Evolutionary conservation across 2,888 invertebrate species (phyloP).

Genomic region (Acholoe squamosa): DNA sequence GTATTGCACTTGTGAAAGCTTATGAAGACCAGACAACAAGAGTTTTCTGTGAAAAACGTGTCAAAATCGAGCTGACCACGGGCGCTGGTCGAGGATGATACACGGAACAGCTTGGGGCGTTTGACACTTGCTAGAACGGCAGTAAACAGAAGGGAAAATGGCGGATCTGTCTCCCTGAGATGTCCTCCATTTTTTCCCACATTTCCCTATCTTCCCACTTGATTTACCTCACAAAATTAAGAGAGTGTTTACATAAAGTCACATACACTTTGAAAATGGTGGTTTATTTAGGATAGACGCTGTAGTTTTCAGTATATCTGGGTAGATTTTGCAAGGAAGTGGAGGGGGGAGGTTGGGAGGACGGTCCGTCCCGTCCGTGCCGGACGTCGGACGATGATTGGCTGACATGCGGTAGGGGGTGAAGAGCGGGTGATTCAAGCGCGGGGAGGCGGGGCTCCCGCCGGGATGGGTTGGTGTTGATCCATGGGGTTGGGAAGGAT

Average conservation of each 20-base stretch:
- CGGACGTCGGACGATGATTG: neutral
- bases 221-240: too few relatives aligned
- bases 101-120: slow-evolving; percentile 63
- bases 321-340: neutral
- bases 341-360: slow-evolving; percentile 44
- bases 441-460: neutral
- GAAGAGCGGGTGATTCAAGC: neutral
- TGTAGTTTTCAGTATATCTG: too few relatives aligned
- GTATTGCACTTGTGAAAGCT: neutral
- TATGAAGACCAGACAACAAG: neutral
- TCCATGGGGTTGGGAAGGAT: too few relatives aligned
- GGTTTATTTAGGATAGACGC: neutral
- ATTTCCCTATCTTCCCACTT: neutral
- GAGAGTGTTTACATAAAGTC: neutral
- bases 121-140: slow-evolving; percentile 46
- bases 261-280: neutral
- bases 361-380: neutral
- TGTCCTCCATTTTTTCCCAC: slow-evolving; percentile 58
- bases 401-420: neutral
- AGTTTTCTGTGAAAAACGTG: neutral
- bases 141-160: slow-evolving; percentile 57
- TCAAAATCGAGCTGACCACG: neutral
- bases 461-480: too few relatives aligned
- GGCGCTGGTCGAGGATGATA: neutral
- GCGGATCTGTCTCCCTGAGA: slow-evolving; percentile 49